Percentiles rank a stretch among this genome's conserved stretches.
These are phyloP conservation scores for Diploscapter pachys DNA, from an alignment of 1,140 invertebrate species.

Conservation along the genomic window DNA sequence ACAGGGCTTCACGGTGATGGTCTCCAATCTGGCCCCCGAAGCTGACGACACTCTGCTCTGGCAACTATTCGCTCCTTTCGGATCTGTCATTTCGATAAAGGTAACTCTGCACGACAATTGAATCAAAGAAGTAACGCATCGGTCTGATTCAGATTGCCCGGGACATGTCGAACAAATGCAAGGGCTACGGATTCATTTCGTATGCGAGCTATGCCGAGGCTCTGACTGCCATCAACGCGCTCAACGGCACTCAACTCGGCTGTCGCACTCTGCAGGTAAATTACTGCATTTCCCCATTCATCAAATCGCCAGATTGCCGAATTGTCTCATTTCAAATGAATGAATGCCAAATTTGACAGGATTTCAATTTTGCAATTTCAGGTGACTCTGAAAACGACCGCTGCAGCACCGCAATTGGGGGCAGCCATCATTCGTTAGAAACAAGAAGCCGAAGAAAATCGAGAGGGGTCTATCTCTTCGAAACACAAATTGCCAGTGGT, in stretches of 20 bases:
- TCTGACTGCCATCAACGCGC: constrained; percentile 73
- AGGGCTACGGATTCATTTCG: constrained; percentile 98
- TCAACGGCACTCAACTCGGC: constrained; percentile 94
- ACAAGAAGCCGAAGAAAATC: too few species aligned
- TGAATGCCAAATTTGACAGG: too few species aligned
- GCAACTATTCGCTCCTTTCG: constrained; percentile 98
- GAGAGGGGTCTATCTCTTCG: too few species aligned
- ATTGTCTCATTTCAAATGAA: too few species aligned
- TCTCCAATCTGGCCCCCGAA: constrained; percentile 95
- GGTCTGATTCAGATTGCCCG: constrained; percentile 71
- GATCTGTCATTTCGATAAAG: constrained; percentile 96
- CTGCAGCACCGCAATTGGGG: too few species aligned
- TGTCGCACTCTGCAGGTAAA: constrained; percentile 90
- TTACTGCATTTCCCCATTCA: too few species aligned
- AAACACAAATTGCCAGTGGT: too few species aligned
- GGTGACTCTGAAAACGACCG: too few species aligned
- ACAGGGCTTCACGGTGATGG: constrained; percentile 87
- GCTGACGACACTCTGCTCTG: constrained; percentile 96
- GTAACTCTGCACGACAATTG: constrained; percentile 44
- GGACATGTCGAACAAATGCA: constrained; percentile 98
- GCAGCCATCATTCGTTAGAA: too few species aligned
- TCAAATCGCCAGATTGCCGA: too few species aligned
- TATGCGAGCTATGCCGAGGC: constrained; percentile 84
- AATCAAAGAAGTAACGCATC: too few species aligned
- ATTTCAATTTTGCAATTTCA: too few species aligned